Base-by-base conservation (phyloP, 1,140 invertebrate genomes). In the Saccostrea echinata region DNA sequence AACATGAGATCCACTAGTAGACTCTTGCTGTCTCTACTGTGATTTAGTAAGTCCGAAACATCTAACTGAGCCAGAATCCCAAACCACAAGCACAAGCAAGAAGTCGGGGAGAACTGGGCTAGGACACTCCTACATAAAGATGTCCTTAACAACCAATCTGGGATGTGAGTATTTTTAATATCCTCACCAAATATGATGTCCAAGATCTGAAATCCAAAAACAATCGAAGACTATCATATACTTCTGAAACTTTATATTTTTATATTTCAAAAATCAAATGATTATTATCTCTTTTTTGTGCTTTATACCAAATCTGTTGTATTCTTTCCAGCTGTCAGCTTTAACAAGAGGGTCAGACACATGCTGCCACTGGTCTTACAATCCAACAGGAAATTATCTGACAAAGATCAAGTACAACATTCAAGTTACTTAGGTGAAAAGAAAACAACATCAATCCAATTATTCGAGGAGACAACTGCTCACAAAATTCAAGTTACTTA, bases 361-460 rank as follows among this genome's bases (percentile, higher is more conserved):
- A 93, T 93, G 35, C 89, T 91, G 91, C 91, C 90, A 80, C 91
- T 92, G 61, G 91, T 92, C 13, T 92, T 91, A 87, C 92, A 93
- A 81, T 93, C 92, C 33, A 91, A 27, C 33, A 93, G 89, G 61
- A 93, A 92, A 16, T 90, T 80, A 71, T 92, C 93, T 92, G 88
- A 76, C 24, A 76, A 12, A 30, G 30, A 21, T 55, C 12, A 90
- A 90, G 80, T 86, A 68, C 64, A 84, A 88, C 18, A 88, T 18
- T 71, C 55, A 84, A 87, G 57, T 57, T 57, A 52, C 18, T 52
- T 52, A 43, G 43, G 43, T 43, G 43, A 43, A 8, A 43, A 43
- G 43, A 43, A 43, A 43, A 43, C 43, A 43, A 43, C 43, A 2
- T 43, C 43, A 43, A 43, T 43, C 4, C 2, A 43, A 43, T 43